Percentiles rank a stretch among this genome's conserved stretches.
These are phyloP conservation scores for Eudemis profundana DNA, from an alignment of 2,888 invertebrate species.

Conservation along the genomic window DNA sequence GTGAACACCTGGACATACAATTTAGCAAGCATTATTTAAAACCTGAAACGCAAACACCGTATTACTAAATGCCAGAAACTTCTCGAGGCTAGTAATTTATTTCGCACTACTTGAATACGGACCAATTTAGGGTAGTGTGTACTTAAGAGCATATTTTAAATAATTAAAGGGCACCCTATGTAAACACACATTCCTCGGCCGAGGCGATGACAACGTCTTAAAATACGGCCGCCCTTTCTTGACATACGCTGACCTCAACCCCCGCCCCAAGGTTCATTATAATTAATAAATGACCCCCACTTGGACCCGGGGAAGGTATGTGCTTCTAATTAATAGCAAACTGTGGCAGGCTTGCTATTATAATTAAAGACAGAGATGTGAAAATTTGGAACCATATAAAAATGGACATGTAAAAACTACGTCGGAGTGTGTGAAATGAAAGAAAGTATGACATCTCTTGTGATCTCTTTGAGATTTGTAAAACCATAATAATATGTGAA, in stretches of 20 bases:
- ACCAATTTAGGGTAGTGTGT: constrained; percentile 36
- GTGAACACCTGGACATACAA: too few species aligned
- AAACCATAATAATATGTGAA: too few species aligned
- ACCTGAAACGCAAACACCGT: neutral
- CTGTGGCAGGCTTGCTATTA: constrained; percentile 48
- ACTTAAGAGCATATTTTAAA: constrained; percentile 67
- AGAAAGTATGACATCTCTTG: too few species aligned
- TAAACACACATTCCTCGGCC: constrained; percentile 72
- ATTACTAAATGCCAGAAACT: neutral
- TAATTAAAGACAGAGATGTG: constrained; percentile 1
- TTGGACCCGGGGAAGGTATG: constrained; percentile 51
- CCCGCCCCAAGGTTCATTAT: constrained; percentile 69
- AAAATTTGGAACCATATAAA: neutral
- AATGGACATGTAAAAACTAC: too few species aligned
- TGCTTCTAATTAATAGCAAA: constrained; percentile 65
- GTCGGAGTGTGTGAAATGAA: too few species aligned
- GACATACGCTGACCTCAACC: constrained; percentile 67
- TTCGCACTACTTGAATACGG: neutral
- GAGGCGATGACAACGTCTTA: constrained; percentile 81
- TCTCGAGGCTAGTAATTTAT: constrained; percentile 7
- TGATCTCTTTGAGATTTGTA: too few species aligned
- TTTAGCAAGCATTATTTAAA: neutral
- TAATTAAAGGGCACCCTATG: constrained; percentile 59
- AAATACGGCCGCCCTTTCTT: constrained; percentile 81
- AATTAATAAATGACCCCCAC: constrained; percentile 83